Conservation (phyloP, 2,113 vertebrate genomes). For the Gadus chalcogrammus region DNA sequence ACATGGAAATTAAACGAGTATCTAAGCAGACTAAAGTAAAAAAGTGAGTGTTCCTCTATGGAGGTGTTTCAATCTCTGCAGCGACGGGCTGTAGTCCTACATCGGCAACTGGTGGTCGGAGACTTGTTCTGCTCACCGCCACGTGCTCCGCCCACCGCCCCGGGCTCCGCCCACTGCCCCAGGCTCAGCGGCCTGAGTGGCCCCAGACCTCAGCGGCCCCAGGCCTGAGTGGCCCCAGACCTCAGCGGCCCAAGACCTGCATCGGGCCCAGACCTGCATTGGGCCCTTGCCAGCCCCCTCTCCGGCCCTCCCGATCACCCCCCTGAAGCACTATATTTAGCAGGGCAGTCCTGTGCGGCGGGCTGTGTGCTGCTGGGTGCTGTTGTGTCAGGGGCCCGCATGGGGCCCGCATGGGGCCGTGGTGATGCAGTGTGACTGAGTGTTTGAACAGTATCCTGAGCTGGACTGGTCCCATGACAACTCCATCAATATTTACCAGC, state of each 20-base stretch:
- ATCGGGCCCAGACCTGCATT: background rate
- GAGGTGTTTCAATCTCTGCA: too few relatives aligned
- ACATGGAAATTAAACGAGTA: too few relatives aligned
- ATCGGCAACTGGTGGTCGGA: too few relatives aligned
- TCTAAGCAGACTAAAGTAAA: too few relatives aligned
- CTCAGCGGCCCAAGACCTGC: background rate
- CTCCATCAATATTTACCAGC: constrained; percentile 78
- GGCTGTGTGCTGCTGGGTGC: constrained; percentile 42
- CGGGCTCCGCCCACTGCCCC: too few relatives aligned
- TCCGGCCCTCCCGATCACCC: background rate
- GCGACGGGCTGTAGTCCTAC: too few relatives aligned
- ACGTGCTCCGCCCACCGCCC: too few relatives aligned
- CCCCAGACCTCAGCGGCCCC: too few relatives aligned
- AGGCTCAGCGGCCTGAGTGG: too few relatives aligned
- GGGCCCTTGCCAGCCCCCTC: background rate
- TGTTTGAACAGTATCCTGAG: constrained; percentile 76
- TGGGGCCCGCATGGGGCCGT: constrained; percentile 46
- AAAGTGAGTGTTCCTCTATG: too few relatives aligned
- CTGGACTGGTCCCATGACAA: constrained; percentile 77
- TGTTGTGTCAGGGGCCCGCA: constrained; percentile 70
- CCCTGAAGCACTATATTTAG: background rate
- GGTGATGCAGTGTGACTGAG: constrained; percentile 68
- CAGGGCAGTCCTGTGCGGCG: constrained; percentile 29
- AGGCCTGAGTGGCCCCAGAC: too few relatives aligned
- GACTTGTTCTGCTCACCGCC: too few relatives aligned